Evolutionary conservation across 2,113 vertebrate genomes (phyloP).

Genomic region (Cheilinus undulatus): DNA sequence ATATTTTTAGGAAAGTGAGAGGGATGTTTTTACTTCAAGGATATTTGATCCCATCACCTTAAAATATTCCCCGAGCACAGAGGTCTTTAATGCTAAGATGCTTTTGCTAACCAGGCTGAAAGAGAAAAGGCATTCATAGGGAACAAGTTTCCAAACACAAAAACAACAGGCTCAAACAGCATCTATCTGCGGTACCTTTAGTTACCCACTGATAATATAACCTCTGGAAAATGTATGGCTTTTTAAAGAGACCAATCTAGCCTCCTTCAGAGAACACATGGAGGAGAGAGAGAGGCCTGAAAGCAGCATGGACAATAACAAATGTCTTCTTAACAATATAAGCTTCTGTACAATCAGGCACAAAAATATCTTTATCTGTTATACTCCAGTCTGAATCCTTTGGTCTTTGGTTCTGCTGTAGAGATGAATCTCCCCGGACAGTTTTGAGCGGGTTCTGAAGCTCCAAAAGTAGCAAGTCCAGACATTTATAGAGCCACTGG

Average conservation of each 20-base stretch:
- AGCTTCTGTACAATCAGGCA: constrained; percentile 75
- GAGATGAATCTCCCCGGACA: constrained; percentile 20
- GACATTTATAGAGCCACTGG: background rate
- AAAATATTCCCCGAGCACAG: background rate
- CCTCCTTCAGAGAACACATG: constrained; percentile 21
- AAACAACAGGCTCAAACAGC: constrained; percentile 31
- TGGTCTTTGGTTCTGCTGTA: constrained; percentile 73
- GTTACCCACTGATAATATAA: constrained; percentile 47
- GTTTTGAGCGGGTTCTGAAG: background rate
- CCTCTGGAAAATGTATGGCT: constrained; percentile 77
- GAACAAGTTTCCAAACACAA: constrained; percentile 38
- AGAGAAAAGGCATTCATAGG: constrained; percentile 61
- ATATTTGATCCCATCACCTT: background rate
- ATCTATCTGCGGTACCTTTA: constrained; percentile 55
- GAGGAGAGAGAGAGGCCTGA: constrained; percentile 26
- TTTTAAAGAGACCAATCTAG: constrained; percentile 57
- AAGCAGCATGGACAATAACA: constrained; percentile 59
- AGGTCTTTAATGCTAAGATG: constrained; percentile 28
- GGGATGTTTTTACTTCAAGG: background rate
- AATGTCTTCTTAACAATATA: constrained; percentile 44
- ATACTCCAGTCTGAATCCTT: constrained; percentile 54
- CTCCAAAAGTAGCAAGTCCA: background rate
- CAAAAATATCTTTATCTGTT: constrained; percentile 58
- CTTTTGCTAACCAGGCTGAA: constrained; percentile 33
- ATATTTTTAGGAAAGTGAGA: constrained; percentile 13